A percentile compares a stretch with the other conserved stretches of the same genome.
Conservation (phyloP, 2,797 vertebrate genomes). For the Sylvia borin region DNA sequence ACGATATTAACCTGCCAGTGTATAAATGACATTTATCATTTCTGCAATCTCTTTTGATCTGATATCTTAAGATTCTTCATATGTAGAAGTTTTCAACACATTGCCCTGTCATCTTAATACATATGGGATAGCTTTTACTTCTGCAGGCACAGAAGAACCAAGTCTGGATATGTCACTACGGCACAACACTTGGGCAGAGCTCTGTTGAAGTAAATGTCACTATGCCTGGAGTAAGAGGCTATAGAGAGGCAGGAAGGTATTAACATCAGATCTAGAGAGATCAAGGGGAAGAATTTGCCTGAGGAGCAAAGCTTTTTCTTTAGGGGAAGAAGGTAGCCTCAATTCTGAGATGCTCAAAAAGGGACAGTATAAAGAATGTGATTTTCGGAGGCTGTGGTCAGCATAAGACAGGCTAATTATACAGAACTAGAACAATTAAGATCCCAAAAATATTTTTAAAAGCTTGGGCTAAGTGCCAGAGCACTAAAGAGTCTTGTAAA, state of each 20-base stretch:
- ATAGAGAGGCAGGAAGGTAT: constrained; percentile 48
- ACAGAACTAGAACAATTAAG: not conserved
- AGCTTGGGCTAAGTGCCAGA: not conserved
- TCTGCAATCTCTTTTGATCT: constrained; percentile 51
- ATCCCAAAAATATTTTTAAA: not conserved
- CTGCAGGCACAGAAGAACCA: constrained; percentile 55
- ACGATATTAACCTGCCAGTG: constrained; percentile 24
- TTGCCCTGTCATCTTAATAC: constrained; percentile 57
- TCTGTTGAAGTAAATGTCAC: constrained; percentile 66
- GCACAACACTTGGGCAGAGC: constrained; percentile 44
- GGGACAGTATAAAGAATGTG: not conserved
- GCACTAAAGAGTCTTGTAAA: not conserved
- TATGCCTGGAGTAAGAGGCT: constrained; percentile 52
- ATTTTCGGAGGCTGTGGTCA: not conserved
- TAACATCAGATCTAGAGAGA: constrained; percentile 52
- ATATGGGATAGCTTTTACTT: constrained; percentile 40
- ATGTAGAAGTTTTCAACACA: constrained; percentile 45
- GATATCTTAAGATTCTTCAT: constrained; percentile 47
- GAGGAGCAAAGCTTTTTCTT: constrained; percentile 31
- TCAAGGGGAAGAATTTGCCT: constrained; percentile 52
- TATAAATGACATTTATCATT: constrained; percentile 67
- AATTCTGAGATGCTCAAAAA: not conserved
- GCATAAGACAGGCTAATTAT: not conserved
- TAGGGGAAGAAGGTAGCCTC: constrained; percentile 26
- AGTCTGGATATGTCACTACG: constrained; percentile 47